Evolutionary conservation across 1,140 invertebrate genomes (phyloP), one percentile per base, ranked within the genome.

Genomic region (Agrilus planipennis): DNA sequence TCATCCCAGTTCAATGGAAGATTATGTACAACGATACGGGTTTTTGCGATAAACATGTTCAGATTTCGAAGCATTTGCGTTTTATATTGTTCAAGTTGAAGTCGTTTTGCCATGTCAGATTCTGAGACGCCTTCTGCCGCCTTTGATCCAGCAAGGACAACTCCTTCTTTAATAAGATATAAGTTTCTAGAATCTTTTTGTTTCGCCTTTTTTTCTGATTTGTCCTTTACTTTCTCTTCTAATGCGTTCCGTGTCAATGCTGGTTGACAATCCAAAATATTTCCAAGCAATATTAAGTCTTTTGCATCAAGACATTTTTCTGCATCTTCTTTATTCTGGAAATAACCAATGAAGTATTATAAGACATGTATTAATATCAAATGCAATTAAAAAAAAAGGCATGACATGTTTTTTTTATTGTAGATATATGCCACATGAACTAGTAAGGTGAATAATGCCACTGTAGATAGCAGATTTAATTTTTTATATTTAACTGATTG

Each of bases 101-200:
- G 65, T 41, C 90, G 63, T 55, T 83, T 85, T 3, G 73, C 62
- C 77, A 95, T 84, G 61, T 97, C 91, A 0, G 73, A 62, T 7
- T 77, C 72, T 0, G 89, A 89, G 17, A 95, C 76, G 7, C 79
- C 84, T 36, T 72, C 65, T 0, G 89, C 84, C n/a, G 87, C 85
- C 52, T 79, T 72, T 22, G 79, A 88, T 16, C 84, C 81, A 9
- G 84, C 80, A 48, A 89, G 63, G 39, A 95, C 16, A 86, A 83
- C 77, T 68, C 92, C 91, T 77, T 94, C 90, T 55, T 89, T 81
- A 10, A 88, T 76, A 5, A 97, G 66, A 67, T 88, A 90, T 23
- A 96, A 65, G 69, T 95, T 94, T 52, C 92, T 71, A 1, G 81
- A 84, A 63, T 96, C 91, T 58, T 84, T 89, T 10, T 63, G 55